Conservation (phyloP, 2,797 vertebrate genomes). For the Neosilurus hyrtlii region DNA sequence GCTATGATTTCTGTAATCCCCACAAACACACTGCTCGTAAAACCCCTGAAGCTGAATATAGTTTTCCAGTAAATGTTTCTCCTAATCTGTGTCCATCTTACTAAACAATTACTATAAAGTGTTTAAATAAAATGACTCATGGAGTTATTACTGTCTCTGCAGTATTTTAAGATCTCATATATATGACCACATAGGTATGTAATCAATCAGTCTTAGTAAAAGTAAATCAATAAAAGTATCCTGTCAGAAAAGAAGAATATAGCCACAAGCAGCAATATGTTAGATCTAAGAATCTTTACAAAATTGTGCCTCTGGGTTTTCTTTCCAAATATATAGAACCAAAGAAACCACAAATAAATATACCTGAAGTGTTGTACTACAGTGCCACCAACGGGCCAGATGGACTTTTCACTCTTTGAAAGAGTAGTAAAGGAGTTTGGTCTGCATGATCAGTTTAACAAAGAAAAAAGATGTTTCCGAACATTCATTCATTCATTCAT, state of each 20-base stretch:
- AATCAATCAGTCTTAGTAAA: background rate
- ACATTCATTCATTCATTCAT: no score
- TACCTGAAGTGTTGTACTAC: background rate
- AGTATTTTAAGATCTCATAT: background rate
- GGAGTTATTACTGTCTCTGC: background rate
- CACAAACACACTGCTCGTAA: slow-evolving; percentile 39
- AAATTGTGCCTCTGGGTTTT: background rate
- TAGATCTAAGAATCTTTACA: background rate
- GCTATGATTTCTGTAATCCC: slow-evolving; percentile 40
- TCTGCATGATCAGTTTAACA: background rate
- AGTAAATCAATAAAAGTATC: background rate
- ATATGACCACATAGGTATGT: background rate
- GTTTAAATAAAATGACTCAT: slow-evolving; percentile 8
- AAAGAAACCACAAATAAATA: background rate
- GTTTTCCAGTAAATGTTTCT: slow-evolving; percentile 17
- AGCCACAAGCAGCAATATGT: background rate
- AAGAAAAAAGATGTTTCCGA: no score
- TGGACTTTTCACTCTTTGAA: no score
- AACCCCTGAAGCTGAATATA: slow-evolving; percentile 40
- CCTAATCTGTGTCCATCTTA: slow-evolving; percentile 2
- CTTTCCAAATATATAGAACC: background rate
- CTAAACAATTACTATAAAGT: slow-evolving; percentile 19
- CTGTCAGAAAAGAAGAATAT: background rate
- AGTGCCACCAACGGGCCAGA: background rate
- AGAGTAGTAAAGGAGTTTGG: background rate